Percentiles rank a stretch among this genome's conserved stretches.
Conservation (phyloP, 2,888 invertebrate genomes). For the Nomada ruficornis region DNA sequence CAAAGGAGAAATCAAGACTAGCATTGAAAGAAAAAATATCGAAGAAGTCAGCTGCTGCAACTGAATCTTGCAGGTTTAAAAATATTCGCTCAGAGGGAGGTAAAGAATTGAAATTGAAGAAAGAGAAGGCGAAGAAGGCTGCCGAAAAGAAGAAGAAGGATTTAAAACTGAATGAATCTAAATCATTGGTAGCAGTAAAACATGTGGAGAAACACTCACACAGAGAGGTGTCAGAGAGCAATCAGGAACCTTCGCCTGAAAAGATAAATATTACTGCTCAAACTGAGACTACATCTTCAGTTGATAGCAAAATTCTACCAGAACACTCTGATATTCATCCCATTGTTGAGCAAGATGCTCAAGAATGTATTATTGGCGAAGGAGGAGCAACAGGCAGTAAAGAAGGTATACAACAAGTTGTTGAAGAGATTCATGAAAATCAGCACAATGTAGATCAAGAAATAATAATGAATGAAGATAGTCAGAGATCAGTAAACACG, state of each 20-base stretch:
- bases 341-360: not conserved
- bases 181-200: conserved; percentile 6
- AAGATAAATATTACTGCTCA: no score
- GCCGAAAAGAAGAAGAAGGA: conserved; percentile 20
- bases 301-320: not conserved
- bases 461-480: not conserved
- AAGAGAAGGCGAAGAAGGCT: conserved; percentile 45
- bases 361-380: not conserved
- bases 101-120: conserved; percentile 77
- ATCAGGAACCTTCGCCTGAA: not conserved
- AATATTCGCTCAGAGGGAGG: conserved; percentile 78
- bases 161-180: not conserved
- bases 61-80: conserved; percentile 70
- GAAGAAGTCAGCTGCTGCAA: conserved; percentile 13
- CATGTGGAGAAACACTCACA: conserved; percentile 8
- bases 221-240: not conserved
- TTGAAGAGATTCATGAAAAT: not conserved
- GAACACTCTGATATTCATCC: not conserved
- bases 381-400: not conserved
- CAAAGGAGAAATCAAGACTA: not conserved
- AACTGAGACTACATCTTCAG: not conserved
- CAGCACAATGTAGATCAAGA: not conserved
- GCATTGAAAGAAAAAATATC: not conserved
- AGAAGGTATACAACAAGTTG: not conserved
- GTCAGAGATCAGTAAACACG: no score